phyloP scores from a whole-genome alignment of 2,797 vertebrate genomes.

The Falco biarmicus region DNA sequence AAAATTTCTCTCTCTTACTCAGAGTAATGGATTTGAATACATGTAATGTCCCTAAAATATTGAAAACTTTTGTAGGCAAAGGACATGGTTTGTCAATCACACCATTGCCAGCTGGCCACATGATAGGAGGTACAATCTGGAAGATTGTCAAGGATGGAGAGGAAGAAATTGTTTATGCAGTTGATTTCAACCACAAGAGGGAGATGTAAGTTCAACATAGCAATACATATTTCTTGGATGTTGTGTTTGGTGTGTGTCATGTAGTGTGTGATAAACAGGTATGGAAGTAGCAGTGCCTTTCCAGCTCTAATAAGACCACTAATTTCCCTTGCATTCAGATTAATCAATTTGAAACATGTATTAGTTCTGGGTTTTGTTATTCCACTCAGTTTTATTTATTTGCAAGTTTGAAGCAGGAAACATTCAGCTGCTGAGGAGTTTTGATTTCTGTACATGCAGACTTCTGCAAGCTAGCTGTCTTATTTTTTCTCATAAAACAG shows the following conservation, averaged over 20 bases:
- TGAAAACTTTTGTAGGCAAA: constrained; percentile 84
- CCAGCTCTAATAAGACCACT: background rate
- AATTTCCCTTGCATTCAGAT: background rate
- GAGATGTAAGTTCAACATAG: constrained; percentile 88
- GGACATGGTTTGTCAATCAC: constrained; percentile 98
- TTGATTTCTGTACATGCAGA: background rate
- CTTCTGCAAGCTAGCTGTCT: background rate
- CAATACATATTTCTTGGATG: background rate
- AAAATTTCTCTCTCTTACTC: background rate
- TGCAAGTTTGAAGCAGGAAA: constrained; percentile 4
- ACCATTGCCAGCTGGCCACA: constrained; percentile 95
- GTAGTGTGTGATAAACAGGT: background rate
- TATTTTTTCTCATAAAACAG: background rate
- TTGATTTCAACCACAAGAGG: constrained; percentile 99
- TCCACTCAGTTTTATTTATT: background rate
- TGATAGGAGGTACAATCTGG: constrained; percentile 99
- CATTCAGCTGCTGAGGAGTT: background rate
- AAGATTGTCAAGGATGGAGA: constrained; percentile 99
- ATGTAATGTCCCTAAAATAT: background rate
- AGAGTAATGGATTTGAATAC: background rate
- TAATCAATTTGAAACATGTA: background rate
- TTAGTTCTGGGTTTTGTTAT: background rate
- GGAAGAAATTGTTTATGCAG: constrained; percentile 97
- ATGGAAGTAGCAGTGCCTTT: background rate
- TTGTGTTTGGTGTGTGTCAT: background rate